Base-by-base conservation (phyloP, 1,140 invertebrate genomes). In the Polypedilum vanderplanki region DNA sequence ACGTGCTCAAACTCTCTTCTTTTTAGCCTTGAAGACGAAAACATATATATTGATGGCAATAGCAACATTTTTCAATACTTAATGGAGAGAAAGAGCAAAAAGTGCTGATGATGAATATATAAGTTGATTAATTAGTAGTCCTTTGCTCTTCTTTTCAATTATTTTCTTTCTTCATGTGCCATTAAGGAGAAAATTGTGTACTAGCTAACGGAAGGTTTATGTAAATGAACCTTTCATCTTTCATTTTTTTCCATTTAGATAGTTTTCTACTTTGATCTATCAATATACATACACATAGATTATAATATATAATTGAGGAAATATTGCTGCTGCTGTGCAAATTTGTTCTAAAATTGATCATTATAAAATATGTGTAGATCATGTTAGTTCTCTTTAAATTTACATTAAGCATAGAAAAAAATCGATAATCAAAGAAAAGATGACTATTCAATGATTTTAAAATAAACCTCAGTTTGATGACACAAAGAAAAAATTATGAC, bases 41-140 rank as follows among this genome's bases (percentile, higher is more conserved):
- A 57, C 12, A 57, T 57, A 12, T 57, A 57, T 33, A 33, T 57
- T 57, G 10, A 57, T 57, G n/a, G 40, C 2, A 46, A 8, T 15
- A 8, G 8, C 15, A 46, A 57, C n/a, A 57, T 12, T 12, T 4
- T 57, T 57, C 46, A 57, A 57, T 57, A 57, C 10, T 57, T 57
- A 57, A 4, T 57, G 24, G 5, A 33, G 12, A 33, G 24, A 33
- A 5, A 33, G 24, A 33, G 24, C 24, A 57, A 15, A 57, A 57
- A 57, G 46, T 57, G 46, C 46, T 57, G 46, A 57, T 57, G 46
- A 57, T 57, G 46, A n/a, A 57, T 57, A 57, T 57, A 57, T n/a
- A 57, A 57, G 46, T 57, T 57, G 46, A 57, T 15, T 57, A 12
- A 57, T 57, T 57, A 57, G 46, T 57, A 4, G 10, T 12, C 46